Evolutionary conservation across 2,888 invertebrate genomes (phyloP).

Genomic region (Parthenolecanium corni): DNA sequence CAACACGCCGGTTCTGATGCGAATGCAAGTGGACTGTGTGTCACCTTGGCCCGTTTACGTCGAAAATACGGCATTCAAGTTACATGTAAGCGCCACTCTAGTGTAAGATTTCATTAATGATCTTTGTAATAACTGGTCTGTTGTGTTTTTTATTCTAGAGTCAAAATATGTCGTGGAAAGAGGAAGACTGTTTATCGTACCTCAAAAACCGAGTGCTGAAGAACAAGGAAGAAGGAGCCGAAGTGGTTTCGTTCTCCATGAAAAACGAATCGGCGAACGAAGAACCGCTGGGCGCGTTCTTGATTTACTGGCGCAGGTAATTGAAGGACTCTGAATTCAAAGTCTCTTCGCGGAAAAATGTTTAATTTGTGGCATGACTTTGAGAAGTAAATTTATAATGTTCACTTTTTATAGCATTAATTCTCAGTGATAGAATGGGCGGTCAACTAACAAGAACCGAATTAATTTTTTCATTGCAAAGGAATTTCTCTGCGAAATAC

Average conservation of each 20-base stretch:
- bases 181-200: not conserved
- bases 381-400: no score
- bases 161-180: constrained; percentile 8
- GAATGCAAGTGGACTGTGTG: constrained; percentile 54
- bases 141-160: not conserved
- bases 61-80: constrained; percentile 30
- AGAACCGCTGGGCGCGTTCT: constrained; percentile 9
- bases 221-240: constrained; percentile 14
- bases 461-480: no score
- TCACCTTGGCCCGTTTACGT: constrained; percentile 53
- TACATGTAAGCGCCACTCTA: constrained; percentile 9
- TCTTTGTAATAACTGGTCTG: not conserved
- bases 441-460: no score
- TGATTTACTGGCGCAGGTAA: constrained; percentile 23
- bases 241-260: constrained; percentile 13
- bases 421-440: no score
- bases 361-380: no score
- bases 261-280: constrained; percentile 4
- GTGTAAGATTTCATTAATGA: not conserved
- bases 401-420: no score
- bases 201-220: constrained; percentile 7
- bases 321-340: no score
- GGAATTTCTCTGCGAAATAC: no score
- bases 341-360: no score
- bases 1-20: constrained; percentile 54